phyloP scores from a whole-genome alignment of 2,888 invertebrate species.

The Parelbella ahira region DNA sequence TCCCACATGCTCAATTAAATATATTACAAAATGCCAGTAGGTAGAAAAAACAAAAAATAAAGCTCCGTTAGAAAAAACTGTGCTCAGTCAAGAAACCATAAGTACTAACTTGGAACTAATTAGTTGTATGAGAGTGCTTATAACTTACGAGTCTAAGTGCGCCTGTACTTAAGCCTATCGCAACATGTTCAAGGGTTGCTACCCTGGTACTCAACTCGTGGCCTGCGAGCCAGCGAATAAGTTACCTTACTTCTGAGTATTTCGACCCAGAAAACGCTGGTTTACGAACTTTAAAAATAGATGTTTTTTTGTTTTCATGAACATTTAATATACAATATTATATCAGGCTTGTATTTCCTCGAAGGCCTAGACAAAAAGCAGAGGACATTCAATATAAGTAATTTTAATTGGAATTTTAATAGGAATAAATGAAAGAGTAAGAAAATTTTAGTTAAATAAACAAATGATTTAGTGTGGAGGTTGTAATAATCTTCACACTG shows the following conservation, averaged over 20 bases:
- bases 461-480: too few species aligned
- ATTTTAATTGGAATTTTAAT: too few species aligned
- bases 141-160: constrained; percentile 18
- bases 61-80: constrained; percentile 20
- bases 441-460: too few species aligned
- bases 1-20: too few species aligned
- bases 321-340: too few species aligned
- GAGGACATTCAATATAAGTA: too few species aligned
- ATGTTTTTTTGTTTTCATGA: too few species aligned
- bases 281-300: constrained; percentile 1
- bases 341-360: too few species aligned
- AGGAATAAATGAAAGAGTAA: too few species aligned
- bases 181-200: constrained; percentile 15
- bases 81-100: constrained; percentile 20
- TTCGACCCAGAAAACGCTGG: background rate
- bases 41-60: constrained; percentile 14
- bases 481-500: too few species aligned
- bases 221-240: constrained; percentile 2
- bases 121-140: constrained; percentile 20
- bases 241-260: background rate
- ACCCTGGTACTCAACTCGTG: constrained; percentile 5
- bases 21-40: too few species aligned
- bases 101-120: constrained; percentile 26
- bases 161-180: constrained; percentile 17
- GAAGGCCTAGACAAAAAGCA: too few species aligned